Percentiles rank a stretch among this genome's conserved stretches.
Evolutionary conservation across 2,797 vertebrate species (phyloP).

Genomic region (Alosa sapidissima): DNA sequence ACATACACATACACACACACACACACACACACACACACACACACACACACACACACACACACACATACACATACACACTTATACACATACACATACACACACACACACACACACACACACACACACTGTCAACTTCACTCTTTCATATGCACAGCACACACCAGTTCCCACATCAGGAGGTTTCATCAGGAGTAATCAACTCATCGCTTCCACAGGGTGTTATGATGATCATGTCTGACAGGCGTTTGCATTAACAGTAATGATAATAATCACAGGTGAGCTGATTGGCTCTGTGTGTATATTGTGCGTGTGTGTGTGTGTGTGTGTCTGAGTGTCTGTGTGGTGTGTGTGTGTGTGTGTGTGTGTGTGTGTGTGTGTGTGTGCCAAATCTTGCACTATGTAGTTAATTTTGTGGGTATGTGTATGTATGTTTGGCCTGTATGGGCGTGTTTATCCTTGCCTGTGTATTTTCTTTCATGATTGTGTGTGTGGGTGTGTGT

Average conservation of each 20-base stretch:
- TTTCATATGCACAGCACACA: not conserved
- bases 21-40: not conserved
- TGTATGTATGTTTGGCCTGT: not conserved
- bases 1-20: not conserved
- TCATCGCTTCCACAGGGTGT: not conserved
- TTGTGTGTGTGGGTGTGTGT: not conserved
- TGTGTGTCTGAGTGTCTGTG: not conserved
- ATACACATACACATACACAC: not conserved
- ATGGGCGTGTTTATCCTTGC: too few relatives aligned
- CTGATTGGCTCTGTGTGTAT: not conserved
- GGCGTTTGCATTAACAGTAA: not conserved
- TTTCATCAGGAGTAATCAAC: conserved; percentile 4
- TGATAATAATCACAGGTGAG: not conserved
- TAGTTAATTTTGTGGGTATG: not conserved
- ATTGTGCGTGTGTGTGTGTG: not conserved
- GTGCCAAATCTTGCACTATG: not conserved
- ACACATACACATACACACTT: not conserved
- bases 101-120: not conserved
- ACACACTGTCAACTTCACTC: not conserved
- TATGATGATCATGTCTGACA: not conserved
- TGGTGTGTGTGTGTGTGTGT: not conserved
- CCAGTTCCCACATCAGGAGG: not conserved
- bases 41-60: not conserved
- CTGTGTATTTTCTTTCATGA: too few relatives aligned
- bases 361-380: conserved; percentile 11